Evolutionary conservation across 2,113 vertebrate genomes (phyloP), one percentile per base, ranked within the genome.

Genomic region (Pavo muticus): DNA sequence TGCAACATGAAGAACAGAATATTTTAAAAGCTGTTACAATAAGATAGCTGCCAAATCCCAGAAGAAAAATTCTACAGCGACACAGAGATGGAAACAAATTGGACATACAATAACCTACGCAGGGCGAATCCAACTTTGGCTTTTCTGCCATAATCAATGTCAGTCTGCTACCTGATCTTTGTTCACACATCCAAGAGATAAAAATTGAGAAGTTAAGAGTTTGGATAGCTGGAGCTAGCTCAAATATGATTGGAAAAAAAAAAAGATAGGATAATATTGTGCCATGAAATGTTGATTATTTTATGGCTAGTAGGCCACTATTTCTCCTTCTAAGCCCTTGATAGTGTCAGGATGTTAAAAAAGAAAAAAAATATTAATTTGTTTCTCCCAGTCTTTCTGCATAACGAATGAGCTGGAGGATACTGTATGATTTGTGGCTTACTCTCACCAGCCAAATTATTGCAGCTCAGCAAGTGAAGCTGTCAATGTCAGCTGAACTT

Each of bases 41-140:
- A n/a, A n/a, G 79, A 88, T 85, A 94, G 83, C 86, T 96, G 88
- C 76, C 70, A 90, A 91, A 88, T 71, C 61, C 39, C 11, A 5
- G 20, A 52, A 64, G 65, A 90, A 94, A 73, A 90, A 67, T 39
- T 52, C 48, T 29, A 50, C 11, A 50, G 76, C 59, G 68, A 83
- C 90, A 21, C 32, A 73, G 64, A 61, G 25, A 80, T 84, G 72
- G 85, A 76, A 85, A 64, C 21, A 84, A 61, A 42, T 27, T 86
- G 47, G 76, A 74, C 50, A 77, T 50, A 71, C 0, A 35, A 93
- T 77, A 91, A 4, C 5, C 20, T 83, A 39, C 35, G 83, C 37
- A 56, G 64, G 64, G 9, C 42, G 56, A 91, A 93, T 76, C 35
- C 60, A 93, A 80, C 29, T 14, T 91, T 0, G 0, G 9, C 50